Base-by-base conservation (phyloP, 2,888 invertebrate species). In the Mimumesa dahlbomi region DNA sequence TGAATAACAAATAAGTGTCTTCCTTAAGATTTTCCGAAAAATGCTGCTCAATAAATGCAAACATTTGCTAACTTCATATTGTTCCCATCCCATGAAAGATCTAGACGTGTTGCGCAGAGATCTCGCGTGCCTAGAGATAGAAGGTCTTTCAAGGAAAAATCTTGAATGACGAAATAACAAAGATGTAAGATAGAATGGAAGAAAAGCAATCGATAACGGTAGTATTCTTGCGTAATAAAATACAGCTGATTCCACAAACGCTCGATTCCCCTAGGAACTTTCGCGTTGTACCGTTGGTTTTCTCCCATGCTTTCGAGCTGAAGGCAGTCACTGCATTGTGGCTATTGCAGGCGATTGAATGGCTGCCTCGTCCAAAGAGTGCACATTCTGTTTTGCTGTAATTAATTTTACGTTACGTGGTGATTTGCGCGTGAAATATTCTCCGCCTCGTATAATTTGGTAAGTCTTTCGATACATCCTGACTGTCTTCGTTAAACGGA, bases 341-440 rank as follows among this genome's bases (percentile, higher is more conserved):
- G 82, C 75, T 73, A 81, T 79, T 72, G 81, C 81, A 80, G 84
- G 84, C 79, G 81, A 81, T 81, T 70, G 82, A 80, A 81, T 81
- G 80, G 82, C 80, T 77, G 82, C 80, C 73, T 81, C 82, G 76
- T 84, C 82, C 76, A 82, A 83, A 85, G 84, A 82, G 81, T 83
- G 84, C 82, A 81, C 81, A 81, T 83, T 85, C 82, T 85, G 81
- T 85, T 87, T 85, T 82, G 81, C 81, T 79, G 74, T 78, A 83
- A 85, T 85, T 85, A 85, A 78, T 85, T 85, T 87, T 86, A 81
- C 84, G 73, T 84, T 81, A 77, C 79, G 78, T 76, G 74, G 77
- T 75, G 77, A 77, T 72, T 68, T 72, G 71, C 69, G 71, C 63
- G 78, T 80, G 74, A 81, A 82, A 81, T 70, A 75, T 73, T 66